Evolutionary conservation across 1,140 invertebrate genomes (phyloP), one percentile per base, ranked within the genome.

Genomic region (Papilio xuthus): DNA sequence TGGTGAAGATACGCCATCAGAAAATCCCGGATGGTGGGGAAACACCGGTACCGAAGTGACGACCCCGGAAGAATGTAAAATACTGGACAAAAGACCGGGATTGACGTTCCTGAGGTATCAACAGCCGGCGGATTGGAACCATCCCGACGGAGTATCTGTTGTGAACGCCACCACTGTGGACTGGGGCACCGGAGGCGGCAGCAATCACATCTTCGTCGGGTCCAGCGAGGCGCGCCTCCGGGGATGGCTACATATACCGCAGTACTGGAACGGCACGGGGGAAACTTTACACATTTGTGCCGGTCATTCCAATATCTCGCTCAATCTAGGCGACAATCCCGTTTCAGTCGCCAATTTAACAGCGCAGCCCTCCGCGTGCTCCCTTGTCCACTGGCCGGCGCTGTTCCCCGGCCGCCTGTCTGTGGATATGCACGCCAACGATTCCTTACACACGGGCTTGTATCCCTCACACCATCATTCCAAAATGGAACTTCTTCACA

Each of bases 1-100:
- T 85, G 97, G 97, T 0, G 97, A 97, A 85, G 97, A 97, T 83
- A 97, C 96, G 20, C 95, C 95, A 1, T 96, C 96, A 1, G 96
- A 97, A 85, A 96, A 96, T 80, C 95, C 96, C 1, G 97, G 97
- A 1, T 98, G 98, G 98, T 99, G 98, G 98, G 97, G 97, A 0
- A 91, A 96, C 0, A 96, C 96, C 75, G 98, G 97, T 23, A 96
- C 96, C 0, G 97, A 98, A 93, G 96, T 98, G 3, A 95, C 96
- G 0, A 94, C 94, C n/a, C 96, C 97, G 0, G 95, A 96, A 23
- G 95, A 97, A 81, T 99, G 98, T 90, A 96, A 97, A 70, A 93
- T 95, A 26, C 94, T 97, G 82, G 98, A 99, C 88, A 96, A 96
- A 80, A 95, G 97, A 63, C 97, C 98, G 0, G 98, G 98, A 0